Base-by-base conservation (phyloP, 2,113 vertebrate genomes). In the Pterocles burchelli region DNA sequence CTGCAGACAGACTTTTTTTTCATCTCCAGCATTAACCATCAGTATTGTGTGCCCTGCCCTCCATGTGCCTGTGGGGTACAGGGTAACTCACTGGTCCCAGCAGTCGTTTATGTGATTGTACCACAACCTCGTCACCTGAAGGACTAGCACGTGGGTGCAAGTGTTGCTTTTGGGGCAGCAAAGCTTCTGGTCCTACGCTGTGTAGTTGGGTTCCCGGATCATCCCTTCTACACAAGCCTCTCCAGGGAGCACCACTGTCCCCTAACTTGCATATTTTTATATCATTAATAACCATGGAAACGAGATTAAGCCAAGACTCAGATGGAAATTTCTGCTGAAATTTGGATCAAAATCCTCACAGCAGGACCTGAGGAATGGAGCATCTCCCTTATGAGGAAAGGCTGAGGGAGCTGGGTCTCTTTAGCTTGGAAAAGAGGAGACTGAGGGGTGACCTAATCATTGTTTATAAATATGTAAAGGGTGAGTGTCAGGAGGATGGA, bases 341-440 rank as follows among this genome's bases (percentile, higher is more conserved):
- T 81, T 41, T 25, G 11, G 19, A 71, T 71, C 12, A 34, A 91
- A 80, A 70, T 80, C 55, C 25, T 81, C 57, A 49, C 1, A 2
- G 25, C 3, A 10, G 29, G 9, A 17, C 15, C 13, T 13, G 0
- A 1, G 13, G 3, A n/a, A n/a, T n/a, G n/a, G n/a, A n/a, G n/a
- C n/a, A n/a, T n/a, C n/a, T n/a, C n/a, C n/a, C n/a, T n/a, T n/a
- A n/a, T n/a, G n/a, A n/a, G n/a, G n/a, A n/a, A n/a, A n/a, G n/a
- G n/a, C n/a, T n/a, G n/a, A n/a, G n/a, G n/a, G n/a, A n/a, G n/a
- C n/a, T n/a, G n/a, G n/a, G n/a, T n/a, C n/a, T n/a, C n/a, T n/a
- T n/a, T n/a, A n/a, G n/a, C n/a, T n/a, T n/a, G n/a, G n/a, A n/a
- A n/a, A n/a, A n/a, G n/a, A n/a, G n/a, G n/a, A n/a, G n/a, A n/a